These are phyloP conservation scores for Panthera uncia DNA, from an alignment of 2,113 vertebrate species.

Conservation along the genomic window DNA sequence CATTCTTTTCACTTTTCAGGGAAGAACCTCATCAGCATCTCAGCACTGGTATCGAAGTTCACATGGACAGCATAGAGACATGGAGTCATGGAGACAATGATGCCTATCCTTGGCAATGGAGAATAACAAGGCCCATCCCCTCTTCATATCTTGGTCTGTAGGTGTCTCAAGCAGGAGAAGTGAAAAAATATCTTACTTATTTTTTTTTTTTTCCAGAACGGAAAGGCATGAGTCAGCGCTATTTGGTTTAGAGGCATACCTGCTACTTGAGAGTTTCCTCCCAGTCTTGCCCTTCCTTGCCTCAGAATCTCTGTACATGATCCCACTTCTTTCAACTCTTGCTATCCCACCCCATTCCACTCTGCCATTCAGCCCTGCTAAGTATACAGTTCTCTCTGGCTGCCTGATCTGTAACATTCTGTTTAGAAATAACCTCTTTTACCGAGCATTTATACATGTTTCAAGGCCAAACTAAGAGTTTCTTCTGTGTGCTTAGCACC, in stretches of 20 bases:
- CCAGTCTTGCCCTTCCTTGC: neutral
- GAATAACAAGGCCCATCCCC: neutral
- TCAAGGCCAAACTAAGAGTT: neutral
- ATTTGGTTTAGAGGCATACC: neutral
- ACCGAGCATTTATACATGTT: neutral
- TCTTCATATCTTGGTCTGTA: neutral
- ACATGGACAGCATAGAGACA: rapidly evolving
- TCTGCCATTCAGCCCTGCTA: neutral
- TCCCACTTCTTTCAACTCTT: neutral
- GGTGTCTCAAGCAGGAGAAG: neutral
- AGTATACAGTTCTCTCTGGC: neutral
- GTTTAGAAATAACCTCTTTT: neutral
- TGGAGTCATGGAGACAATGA: too few species aligned
- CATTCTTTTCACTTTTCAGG: neutral
- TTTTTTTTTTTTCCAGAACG: neutral
- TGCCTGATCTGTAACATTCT: neutral
- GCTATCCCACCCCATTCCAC: rapidly evolving
- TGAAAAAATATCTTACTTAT: neutral
- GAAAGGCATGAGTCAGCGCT: neutral
- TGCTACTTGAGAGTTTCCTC: neutral
- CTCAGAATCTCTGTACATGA: neutral
- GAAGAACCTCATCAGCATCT: neutral
- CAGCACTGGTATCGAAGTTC: too few species aligned
- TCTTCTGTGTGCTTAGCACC: neutral
- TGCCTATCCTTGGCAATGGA: neutral